phyloP scores from a whole-genome alignment of 2,797 vertebrate genomes.

The Aselliscus stoliczkanus region DNA sequence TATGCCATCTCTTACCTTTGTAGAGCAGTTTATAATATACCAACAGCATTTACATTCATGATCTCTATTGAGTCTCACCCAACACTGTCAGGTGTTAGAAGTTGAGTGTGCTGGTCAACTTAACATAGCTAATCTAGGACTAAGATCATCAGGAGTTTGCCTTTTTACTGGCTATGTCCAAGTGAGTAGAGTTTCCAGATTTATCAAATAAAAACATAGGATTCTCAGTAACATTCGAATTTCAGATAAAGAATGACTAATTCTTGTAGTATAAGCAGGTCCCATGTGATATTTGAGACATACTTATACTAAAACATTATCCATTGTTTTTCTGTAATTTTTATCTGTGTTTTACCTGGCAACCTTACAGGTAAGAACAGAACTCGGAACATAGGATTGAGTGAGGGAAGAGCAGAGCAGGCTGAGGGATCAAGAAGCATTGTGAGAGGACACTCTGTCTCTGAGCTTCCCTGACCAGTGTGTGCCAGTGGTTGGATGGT shows the following conservation, averaged over 20 bases:
- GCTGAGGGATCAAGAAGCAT: not conserved
- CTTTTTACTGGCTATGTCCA: not conserved
- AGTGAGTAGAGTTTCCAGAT: not conserved
- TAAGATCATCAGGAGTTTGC: not conserved
- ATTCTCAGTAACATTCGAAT: not conserved
- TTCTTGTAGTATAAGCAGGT: not conserved
- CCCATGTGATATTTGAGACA: not conserved
- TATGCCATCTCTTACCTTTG: not conserved
- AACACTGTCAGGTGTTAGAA: not conserved
- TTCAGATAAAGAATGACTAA: not conserved
- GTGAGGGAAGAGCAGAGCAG: not conserved
- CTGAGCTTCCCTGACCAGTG: not conserved
- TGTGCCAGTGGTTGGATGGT: not conserved
- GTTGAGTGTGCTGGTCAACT: not conserved
- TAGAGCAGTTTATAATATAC: not conserved
- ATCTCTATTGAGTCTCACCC: not conserved
- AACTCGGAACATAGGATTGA: not conserved
- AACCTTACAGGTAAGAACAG: not conserved
- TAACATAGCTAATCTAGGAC: not conserved
- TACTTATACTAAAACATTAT: not conserved
- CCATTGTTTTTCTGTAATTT: not conserved
- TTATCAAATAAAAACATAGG: not conserved
- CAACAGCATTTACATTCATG: not conserved
- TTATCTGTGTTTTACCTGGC: not conserved
- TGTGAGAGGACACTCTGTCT: not conserved